A percentile compares a stretch with the other conserved stretches of the same genome.
Evolutionary conservation across 2,113 vertebrate species (phyloP).

Genomic region (Antennarius striatus): DNA sequence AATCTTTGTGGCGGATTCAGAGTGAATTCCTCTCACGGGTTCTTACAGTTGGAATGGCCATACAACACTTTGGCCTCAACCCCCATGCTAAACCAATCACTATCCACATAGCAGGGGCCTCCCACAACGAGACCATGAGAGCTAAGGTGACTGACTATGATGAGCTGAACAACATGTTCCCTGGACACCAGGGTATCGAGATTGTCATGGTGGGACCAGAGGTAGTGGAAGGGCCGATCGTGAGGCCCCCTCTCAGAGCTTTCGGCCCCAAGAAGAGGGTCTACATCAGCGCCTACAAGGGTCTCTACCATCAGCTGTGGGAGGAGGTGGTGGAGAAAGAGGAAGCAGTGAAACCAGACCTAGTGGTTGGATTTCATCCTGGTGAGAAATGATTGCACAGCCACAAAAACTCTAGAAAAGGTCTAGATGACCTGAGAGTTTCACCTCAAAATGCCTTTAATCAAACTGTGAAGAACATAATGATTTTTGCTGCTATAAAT

Average conservation of each 20-base stretch:
- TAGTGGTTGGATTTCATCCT: constrained; percentile 94
- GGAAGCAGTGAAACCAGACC: constrained; percentile 81
- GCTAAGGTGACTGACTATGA: constrained; percentile 84
- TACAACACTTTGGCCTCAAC: constrained; percentile 79
- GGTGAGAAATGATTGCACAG: constrained; percentile 73
- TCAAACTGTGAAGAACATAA: constrained; percentile 1
- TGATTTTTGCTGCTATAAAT: constrained; percentile 9
- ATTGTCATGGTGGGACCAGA: constrained; percentile 93
- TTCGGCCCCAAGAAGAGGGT: constrained; percentile 78
- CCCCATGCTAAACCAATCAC: constrained; percentile 81
- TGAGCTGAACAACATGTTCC: constrained; percentile 88
- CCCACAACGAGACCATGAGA: constrained; percentile 90
- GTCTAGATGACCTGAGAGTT: background rate
- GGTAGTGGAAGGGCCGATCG: constrained; percentile 81
- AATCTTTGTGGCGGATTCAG: constrained; percentile 85
- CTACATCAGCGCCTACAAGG: constrained; percentile 88
- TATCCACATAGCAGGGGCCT: constrained; percentile 88
- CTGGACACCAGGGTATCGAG: constrained; percentile 84
- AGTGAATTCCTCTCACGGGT: constrained; percentile 90
- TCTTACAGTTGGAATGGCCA: constrained; percentile 83
- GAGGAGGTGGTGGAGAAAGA: constrained; percentile 88
- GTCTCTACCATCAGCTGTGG: constrained; percentile 95
- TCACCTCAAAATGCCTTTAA: constrained; percentile 17
- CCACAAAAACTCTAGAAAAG: background rate
- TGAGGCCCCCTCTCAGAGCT: constrained; percentile 80